Evolutionary conservation across 53 echinoderm and acorn worm genomes (phyloP).

Genomic region (Henricia sp.): DNA sequence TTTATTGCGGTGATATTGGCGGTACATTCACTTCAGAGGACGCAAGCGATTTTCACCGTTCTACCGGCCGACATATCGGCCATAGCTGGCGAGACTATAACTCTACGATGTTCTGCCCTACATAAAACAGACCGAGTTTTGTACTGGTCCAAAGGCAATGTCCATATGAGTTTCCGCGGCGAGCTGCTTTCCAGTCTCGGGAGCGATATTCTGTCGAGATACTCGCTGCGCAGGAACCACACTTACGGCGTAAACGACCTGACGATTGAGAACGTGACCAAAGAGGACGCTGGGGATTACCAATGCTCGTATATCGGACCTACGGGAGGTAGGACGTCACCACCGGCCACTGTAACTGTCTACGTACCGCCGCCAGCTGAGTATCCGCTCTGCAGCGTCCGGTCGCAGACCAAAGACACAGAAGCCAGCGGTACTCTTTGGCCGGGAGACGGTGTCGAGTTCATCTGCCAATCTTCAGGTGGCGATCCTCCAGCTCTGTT

Average conservation of each 20-base stretch:
- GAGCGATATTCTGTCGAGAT: constrained; percentile 63
- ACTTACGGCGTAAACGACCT: constrained; percentile 80
- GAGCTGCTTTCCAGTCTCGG: constrained; percentile 61
- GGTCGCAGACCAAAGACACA: constrained; percentile 46
- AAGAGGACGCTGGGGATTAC: constrained; percentile 75
- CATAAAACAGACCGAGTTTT: constrained; percentile 13
- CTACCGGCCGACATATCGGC: constrained; percentile 58
- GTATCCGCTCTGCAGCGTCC: constrained; percentile 77
- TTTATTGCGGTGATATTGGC: background rate
- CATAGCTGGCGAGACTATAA: constrained; percentile 68
- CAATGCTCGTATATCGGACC: constrained; percentile 76
- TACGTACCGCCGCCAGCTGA: constrained; percentile 76
- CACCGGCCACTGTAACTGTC: constrained; percentile 72
- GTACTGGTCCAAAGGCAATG: constrained; percentile 82
- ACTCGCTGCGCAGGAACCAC: constrained; percentile 77
- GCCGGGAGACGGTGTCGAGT: constrained; percentile 82
- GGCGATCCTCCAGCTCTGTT: constrained; percentile 86
- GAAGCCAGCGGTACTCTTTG: constrained; percentile 64
- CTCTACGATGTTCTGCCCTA: constrained; percentile 54
- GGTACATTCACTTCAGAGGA: background rate
- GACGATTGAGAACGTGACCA: constrained; percentile 72
- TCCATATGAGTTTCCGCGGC: constrained; percentile 72
- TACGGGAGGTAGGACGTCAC: constrained; percentile 71
- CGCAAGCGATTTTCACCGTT: constrained; percentile 53
- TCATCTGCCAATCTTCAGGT: constrained; percentile 80